Conservation (phyloP, 2,113 vertebrate species). For the Microtus richardsoni region DNA sequence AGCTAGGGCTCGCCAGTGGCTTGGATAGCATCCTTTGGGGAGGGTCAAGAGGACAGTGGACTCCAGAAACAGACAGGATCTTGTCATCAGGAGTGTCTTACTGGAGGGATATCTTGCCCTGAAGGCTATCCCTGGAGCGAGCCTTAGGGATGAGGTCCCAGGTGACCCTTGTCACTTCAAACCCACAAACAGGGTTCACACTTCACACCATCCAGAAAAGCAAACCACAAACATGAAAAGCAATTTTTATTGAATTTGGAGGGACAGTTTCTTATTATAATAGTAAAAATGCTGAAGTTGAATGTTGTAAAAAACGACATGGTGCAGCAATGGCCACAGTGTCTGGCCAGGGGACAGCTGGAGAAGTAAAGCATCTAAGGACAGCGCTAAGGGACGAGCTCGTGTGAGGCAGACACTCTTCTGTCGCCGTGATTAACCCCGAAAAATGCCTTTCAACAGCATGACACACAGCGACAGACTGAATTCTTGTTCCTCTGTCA, state of each 20-base stretch:
- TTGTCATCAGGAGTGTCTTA: too few relatives aligned
- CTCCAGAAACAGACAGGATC: not conserved
- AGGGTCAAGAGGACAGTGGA: too few relatives aligned
- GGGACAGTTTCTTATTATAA: slow-evolving; percentile 82
- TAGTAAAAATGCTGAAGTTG: slow-evolving; percentile 87
- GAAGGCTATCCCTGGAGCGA: not conserved
- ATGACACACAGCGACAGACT: not conserved
- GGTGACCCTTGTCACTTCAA: not conserved
- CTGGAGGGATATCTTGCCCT: not conserved
- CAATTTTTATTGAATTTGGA: slow-evolving; percentile 89
- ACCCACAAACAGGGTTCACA: not conserved
- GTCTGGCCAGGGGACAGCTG: not conserved
- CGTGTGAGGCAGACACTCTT: not conserved
- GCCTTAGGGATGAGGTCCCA: not conserved
- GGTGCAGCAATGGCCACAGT: slow-evolving; percentile 54
- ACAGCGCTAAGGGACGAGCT: slow-evolving; percentile 77
- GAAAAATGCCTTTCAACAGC: not conserved
- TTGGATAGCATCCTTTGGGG: not conserved
- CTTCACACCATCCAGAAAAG: slow-evolving; percentile 40
- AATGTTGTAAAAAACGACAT: slow-evolving; percentile 80
- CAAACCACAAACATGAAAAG: slow-evolving; percentile 84
- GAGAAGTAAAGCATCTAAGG: slow-evolving; percentile 76
- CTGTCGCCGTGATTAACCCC: slow-evolving; percentile 73
- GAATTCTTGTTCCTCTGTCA: slow-evolving; percentile 49
- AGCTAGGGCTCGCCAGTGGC: not conserved